A percentile compares a stretch with the other conserved stretches of the same genome.
Evolutionary conservation across 2,113 vertebrate genomes (phyloP).

Genomic region (Corythornis vintsioides): DNA sequence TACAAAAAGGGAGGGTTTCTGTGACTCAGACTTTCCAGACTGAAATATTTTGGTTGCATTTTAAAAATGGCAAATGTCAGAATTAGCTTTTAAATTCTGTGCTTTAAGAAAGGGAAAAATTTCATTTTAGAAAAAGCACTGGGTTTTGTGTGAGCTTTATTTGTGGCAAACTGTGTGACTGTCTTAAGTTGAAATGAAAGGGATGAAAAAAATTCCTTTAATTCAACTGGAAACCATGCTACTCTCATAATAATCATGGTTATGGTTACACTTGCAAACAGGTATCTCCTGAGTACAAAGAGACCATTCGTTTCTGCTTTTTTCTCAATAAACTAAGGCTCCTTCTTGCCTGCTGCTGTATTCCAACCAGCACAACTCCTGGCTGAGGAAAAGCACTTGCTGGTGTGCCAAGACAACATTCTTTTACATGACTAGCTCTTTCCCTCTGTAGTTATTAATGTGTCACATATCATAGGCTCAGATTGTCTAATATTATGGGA

Average conservation of each 20-base stretch:
- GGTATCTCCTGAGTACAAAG: neutral
- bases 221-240: neutral
- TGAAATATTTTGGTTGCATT: neutral
- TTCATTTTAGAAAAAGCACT: neutral
- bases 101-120: neutral
- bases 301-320: neutral
- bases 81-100: neutral
- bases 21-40: neutral
- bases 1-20: neutral
- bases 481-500: slow-evolving; percentile 68
- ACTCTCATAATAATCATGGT: neutral
- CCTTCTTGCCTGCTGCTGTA: slow-evolving; percentile 11
- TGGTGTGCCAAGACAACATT: slow-evolving; percentile 64
- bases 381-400: slow-evolving; percentile 3
- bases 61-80: neutral
- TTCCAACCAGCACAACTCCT: slow-evolving; percentile 34
- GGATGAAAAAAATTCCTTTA: neutral
- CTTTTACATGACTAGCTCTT: slow-evolving; percentile 68
- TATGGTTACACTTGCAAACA: neutral
- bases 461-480: slow-evolving; percentile 56
- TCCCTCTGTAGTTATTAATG: slow-evolving; percentile 67
- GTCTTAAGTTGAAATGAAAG: neutral
- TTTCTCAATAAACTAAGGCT: neutral
- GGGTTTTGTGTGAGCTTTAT: neutral
- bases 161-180: neutral